Evolutionary conservation across 2,797 vertebrate species (phyloP).

Genomic region (Phoeniculus purpureus): DNA sequence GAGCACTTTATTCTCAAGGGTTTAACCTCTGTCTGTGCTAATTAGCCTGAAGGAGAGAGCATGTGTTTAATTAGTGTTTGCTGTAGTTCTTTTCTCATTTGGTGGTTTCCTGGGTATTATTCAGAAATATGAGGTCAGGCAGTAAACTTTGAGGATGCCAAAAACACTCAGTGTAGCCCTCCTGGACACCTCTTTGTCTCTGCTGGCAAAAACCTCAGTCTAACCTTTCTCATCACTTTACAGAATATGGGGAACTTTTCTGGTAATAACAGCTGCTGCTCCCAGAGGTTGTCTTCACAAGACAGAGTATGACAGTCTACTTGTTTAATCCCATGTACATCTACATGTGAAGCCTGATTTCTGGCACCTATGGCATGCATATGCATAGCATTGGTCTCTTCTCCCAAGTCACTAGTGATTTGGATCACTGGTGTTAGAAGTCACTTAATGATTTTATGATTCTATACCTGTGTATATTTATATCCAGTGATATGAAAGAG

Average conservation of each 20-base stretch:
- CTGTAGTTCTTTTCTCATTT: background rate
- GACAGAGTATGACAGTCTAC: background rate
- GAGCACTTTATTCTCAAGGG: background rate
- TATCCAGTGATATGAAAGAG: background rate
- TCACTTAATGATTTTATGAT: no score
- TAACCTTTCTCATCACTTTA: background rate
- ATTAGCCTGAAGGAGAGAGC: conserved; percentile 20
- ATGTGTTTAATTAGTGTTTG: conserved; percentile 47
- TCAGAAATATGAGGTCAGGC: background rate
- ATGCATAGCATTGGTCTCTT: no score
- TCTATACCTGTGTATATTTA: background rate
- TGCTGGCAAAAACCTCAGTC: background rate
- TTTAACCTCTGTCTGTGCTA: background rate
- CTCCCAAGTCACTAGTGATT: no score
- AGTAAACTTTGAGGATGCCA: background rate
- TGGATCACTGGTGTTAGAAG: background rate
- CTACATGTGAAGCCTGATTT: background rate
- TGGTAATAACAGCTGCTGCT: background rate
- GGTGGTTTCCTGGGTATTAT: background rate
- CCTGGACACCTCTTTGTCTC: background rate
- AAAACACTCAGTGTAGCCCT: fast-evolving
- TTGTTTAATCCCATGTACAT: background rate
- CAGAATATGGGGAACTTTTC: background rate
- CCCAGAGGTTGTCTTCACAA: background rate
- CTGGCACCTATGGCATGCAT: background rate